These are phyloP conservation scores for Deroptyus accipitrinus DNA, from an alignment of 2,113 vertebrate species.

Conservation along the genomic window DNA sequence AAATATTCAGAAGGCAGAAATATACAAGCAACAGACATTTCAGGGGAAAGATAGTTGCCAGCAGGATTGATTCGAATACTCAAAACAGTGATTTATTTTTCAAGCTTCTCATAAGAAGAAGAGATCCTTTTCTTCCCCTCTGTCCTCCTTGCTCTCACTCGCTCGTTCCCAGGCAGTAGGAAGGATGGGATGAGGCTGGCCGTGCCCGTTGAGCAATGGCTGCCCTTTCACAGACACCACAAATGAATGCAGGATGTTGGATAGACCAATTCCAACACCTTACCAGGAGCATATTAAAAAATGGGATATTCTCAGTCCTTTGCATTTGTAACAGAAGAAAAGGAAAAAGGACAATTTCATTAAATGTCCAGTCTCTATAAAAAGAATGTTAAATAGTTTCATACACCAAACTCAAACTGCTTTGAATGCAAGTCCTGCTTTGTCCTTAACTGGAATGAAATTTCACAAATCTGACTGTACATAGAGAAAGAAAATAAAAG, in stretches of 20 bases:
- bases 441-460: slow-evolving; percentile 69
- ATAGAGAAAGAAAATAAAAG: slow-evolving; percentile 26
- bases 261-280: slow-evolving; percentile 48
- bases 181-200: slow-evolving; percentile 48
- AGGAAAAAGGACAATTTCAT: slow-evolving; percentile 63
- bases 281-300: slow-evolving; percentile 19
- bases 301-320: slow-evolving; percentile 29
- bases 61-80: slow-evolving; percentile 72
- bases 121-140: neutral
- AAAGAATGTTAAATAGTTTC: slow-evolving; percentile 72
- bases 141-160: neutral
- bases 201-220: slow-evolving; percentile 53
- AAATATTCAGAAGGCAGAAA: slow-evolving; percentile 68
- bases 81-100: slow-evolving; percentile 68
- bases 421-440: slow-evolving; percentile 73
- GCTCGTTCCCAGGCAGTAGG: neutral
- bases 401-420: slow-evolving; percentile 50
- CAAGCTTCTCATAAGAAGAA: slow-evolving; percentile 62
- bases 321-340: slow-evolving; percentile 56
- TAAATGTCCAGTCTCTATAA: slow-evolving; percentile 57
- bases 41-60: slow-evolving; percentile 71
- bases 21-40: slow-evolving; percentile 66
- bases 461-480: slow-evolving; percentile 70
- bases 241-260: slow-evolving; percentile 52
- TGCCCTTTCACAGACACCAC: slow-evolving; percentile 59